Base-by-base conservation (phyloP, 2,888 invertebrate genomes). In the Pseudoips prasinana region DNA sequence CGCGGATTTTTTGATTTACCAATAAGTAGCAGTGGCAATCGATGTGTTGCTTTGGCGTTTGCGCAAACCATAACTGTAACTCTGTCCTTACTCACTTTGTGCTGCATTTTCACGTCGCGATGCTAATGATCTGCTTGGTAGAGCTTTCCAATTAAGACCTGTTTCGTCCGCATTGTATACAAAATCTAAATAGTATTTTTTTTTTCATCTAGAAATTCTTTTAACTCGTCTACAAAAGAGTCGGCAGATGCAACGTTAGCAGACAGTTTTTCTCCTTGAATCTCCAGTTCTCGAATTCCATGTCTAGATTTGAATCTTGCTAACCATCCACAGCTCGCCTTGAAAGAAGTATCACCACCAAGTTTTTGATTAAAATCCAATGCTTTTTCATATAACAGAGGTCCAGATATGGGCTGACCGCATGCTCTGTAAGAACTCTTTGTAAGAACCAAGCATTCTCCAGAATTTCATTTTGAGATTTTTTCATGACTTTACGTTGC, bases 391-490 rank as follows among this genome's bases (percentile, higher is more conserved):
- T 56, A 50, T 7, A 56, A 39, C 37, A 57, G 29, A 36, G 56
- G 47, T 27, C 50, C 48, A 44, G 51, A 53, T 43, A 55, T 53
- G 8, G 47, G 42, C 37, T 48, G 42, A 10, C 49, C 52, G 38
- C 36, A 47, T 42, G 50, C 46, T 46, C 45, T 14, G 3, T 14
- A n/a, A n/a, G n/a, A n/a, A n/a, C 39, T 50, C 55, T 46, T 51
- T 53, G 47, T 45, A 54, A 48, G 48, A 50, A 57, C 52, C 59
- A 57, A 36, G 48, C 48, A 7, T 56, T 40, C 45, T 60, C 52
- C 37, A 58, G 46, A 46, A 48, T 45, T 57, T 50, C 36, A 47
- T 59, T 48, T 44, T 51, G 46, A 8, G 47, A 34, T 44, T 51
- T 55, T 32, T 52, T 57, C 51, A 55, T 54, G 26, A 43, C 22